phyloP scores from a whole-genome alignment of 2,888 invertebrate species.

The Andrena fulva region DNA sequence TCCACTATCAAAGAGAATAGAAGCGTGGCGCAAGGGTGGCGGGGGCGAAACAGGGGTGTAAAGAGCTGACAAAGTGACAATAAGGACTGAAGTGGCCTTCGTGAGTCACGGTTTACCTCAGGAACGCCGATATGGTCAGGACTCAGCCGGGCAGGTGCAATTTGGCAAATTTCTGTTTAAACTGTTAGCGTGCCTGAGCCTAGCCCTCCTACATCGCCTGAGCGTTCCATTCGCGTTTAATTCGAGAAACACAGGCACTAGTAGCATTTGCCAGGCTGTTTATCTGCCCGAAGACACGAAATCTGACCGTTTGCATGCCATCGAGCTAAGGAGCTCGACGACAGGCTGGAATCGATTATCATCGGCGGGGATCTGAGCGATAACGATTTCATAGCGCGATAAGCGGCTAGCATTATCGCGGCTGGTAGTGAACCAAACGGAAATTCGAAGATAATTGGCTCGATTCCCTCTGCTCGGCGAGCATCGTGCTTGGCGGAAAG shows the following conservation, averaged over 20 bases:
- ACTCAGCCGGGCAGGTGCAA: slow-evolving; percentile 76
- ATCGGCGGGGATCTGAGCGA: slow-evolving; percentile 47
- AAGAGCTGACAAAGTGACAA: slow-evolving; percentile 61
- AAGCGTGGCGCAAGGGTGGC: background rate
- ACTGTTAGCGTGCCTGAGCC: slow-evolving; percentile 29
- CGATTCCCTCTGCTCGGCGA: slow-evolving; percentile 28
- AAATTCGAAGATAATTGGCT: slow-evolving; percentile 52
- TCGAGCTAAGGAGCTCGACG: slow-evolving; percentile 14
- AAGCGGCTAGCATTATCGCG: slow-evolving; percentile 60
- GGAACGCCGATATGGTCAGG: slow-evolving; percentile 73
- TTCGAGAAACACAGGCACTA: background rate
- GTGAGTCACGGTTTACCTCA: slow-evolving; percentile 73
- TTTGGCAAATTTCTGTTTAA: slow-evolving; percentile 70
- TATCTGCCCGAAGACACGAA: background rate
- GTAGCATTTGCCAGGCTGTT: background rate
- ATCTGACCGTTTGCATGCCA: background rate
- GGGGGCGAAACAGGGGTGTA: slow-evolving; percentile 30
- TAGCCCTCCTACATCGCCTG: background rate
- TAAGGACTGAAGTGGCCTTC: slow-evolving; percentile 51
- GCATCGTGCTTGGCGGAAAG: slow-evolving; percentile 35
- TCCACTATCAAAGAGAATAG: slow-evolving; percentile 36
- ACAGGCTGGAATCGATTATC: slow-evolving; percentile 47
- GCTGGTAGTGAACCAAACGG: slow-evolving; percentile 15
- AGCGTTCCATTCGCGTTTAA: background rate
- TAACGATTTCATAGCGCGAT: slow-evolving; percentile 68